Percentiles rank a stretch among this genome's conserved stretches.
Conservation (phyloP, 2,113 vertebrate genomes). For the Vidua chalybeata region DNA sequence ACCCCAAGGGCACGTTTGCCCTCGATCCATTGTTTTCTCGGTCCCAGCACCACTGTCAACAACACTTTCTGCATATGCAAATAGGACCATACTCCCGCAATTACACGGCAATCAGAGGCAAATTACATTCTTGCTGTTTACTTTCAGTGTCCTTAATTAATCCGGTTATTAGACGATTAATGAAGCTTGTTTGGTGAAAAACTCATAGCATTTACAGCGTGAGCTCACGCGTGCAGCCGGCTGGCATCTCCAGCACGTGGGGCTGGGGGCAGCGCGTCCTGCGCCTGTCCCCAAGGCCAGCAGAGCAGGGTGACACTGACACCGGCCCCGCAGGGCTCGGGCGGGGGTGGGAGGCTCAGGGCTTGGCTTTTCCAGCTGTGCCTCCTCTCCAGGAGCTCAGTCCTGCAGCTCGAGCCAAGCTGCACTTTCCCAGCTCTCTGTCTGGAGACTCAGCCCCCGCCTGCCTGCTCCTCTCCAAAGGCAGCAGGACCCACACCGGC, state of each 20-base stretch:
- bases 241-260: neutral
- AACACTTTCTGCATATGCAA: slow-evolving; percentile 70
- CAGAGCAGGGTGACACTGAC: neutral
- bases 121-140: slow-evolving; percentile 84
- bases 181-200: slow-evolving; percentile 79
- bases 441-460: neutral
- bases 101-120: slow-evolving; percentile 78
- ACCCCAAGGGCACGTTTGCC: neutral
- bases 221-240: neutral
- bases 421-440: neutral
- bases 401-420: accelerated
- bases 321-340: neutral
- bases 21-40: slow-evolving; percentile 1
- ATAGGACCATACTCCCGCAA: slow-evolving; percentile 67
- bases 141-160: slow-evolving; percentile 81
- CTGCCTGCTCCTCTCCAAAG: neutral
- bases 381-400: neutral
- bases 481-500: neutral
- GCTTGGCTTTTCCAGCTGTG: neutral
- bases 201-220: slow-evolving; percentile 67
- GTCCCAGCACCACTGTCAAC: neutral
- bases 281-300: neutral
- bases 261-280: neutral
- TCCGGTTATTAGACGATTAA: slow-evolving; percentile 82
- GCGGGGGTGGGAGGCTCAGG: neutral